Base-by-base conservation (phyloP, 92 coral and sea anemone genomes). In the Epizoanthus illoricatus region DNA sequence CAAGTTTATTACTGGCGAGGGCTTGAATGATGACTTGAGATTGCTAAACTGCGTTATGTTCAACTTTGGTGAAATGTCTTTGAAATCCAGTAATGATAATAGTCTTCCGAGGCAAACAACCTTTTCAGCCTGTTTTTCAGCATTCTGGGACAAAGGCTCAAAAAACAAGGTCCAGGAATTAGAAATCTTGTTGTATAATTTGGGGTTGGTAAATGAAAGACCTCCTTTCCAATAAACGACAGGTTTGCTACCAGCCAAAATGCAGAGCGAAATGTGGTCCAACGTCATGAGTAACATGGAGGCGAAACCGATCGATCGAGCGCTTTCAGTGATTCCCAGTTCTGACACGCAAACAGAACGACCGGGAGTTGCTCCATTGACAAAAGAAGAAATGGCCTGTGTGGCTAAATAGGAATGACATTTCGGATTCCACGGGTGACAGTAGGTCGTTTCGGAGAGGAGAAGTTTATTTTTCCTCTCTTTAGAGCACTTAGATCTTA, bases 131-230 rank as follows among this genome's bases (percentile, higher is more conserved):
- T 67, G 7, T 9, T 67, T 33, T 36, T 67, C 72, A 2, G 18
- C 40, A n/a, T 67, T 19, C 47, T 1, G 5, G 45, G 12, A 67
- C 17, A 67, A 36, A 1, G 72, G 72, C 13, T 67, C 72, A 33
- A 67, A 67, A 67, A 67, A 67, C 72, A 67, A 67, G 2, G 72
- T 28, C 72, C 72, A 67, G 4, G 72, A 67, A 15, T 67, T 67
- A 67, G 39, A 28, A 57, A 7, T 28, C 2, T 28, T 28, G 0
- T 28, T 28, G 36, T 0, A 28, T 28, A 28, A 28, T 2, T 28
- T 28, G 36, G 1, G 33, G 33, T 28, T 1, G 33, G 33, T 28
- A 28, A 28, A 28, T 28, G 33, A 28, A 28, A 28, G 33, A 28
- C 33, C 33, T 28, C 33, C 33, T 28, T 16, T 52, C 56, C 56